A percentile compares a stretch with the other conserved stretches of the same genome.
Evolutionary conservation across 1,140 invertebrate species (phyloP).

Genomic region (Plectus sambesii): DNA sequence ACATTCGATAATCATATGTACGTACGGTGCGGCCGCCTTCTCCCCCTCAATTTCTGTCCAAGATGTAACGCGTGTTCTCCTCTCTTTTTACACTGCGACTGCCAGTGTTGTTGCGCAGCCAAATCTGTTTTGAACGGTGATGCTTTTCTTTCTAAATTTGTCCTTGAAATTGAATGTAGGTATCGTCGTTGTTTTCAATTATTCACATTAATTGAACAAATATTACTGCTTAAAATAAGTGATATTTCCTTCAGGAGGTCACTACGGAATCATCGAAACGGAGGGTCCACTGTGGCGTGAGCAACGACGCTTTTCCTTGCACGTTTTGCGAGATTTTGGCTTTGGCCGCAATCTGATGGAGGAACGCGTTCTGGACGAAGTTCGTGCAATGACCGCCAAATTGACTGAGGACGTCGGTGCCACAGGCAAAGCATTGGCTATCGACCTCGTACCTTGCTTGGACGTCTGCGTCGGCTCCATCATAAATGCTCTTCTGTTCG

Average conservation of each 20-base stretch:
- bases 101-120: too few species aligned
- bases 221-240: too few species aligned
- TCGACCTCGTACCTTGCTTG: conserved; percentile 10
- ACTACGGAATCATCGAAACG: conserved; percentile 33
- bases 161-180: too few species aligned
- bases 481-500: conserved; percentile 14
- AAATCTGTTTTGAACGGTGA: too few species aligned
- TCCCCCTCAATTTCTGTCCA: too few species aligned
- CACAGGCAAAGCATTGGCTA: background rate
- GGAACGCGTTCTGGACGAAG: conserved; percentile 15
- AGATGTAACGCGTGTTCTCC: too few species aligned
- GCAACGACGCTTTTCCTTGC: conserved; percentile 18
- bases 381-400: background rate
- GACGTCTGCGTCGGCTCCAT: conserved; percentile 14
- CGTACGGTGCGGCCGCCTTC: too few species aligned
- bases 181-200: too few species aligned
- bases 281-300: conserved; percentile 21
- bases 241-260: conserved; percentile 8
- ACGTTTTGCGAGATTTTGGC: conserved; percentile 18
- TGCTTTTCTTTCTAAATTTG: too few species aligned
- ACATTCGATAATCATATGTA: too few species aligned
- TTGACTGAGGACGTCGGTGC: conserved; percentile 1
- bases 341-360: conserved; percentile 25
- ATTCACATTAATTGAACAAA: too few species aligned
- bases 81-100: too few species aligned